These are phyloP conservation scores for Hippocampus kuda DNA, from an alignment of 2,797 vertebrate genomes.

Conservation along the genomic window DNA sequence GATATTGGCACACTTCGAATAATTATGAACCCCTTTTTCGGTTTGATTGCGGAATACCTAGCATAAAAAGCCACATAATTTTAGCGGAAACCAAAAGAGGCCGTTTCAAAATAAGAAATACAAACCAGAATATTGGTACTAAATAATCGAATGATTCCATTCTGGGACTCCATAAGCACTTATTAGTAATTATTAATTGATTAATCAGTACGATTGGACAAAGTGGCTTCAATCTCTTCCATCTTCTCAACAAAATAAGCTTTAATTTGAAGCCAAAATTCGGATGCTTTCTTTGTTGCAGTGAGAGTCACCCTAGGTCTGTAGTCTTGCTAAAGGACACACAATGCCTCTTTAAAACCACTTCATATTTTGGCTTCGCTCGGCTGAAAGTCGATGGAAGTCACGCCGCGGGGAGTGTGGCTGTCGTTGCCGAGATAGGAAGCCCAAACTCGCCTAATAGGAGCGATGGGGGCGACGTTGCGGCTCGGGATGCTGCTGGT, in stretches of 20 bases:
- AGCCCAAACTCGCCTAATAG: slow-evolving; percentile 4
- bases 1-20: background rate
- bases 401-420: slow-evolving; percentile 22
- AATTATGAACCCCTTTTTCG: background rate
- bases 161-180: background rate
- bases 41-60: background rate
- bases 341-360: slow-evolving; percentile 25
- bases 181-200: accelerated
- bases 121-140: background rate
- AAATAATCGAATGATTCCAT: background rate
- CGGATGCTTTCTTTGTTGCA: background rate
- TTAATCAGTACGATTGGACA: background rate
- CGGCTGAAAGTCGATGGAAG: slow-evolving; percentile 21
- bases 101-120: background rate
- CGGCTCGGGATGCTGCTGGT: slow-evolving; percentile 35
- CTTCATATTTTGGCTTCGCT: background rate
- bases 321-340: slow-evolving; percentile 24
- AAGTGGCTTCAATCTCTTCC: background rate
- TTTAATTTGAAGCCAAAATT: slow-evolving; percentile 28
- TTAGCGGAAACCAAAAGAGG: background rate
- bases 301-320: slow-evolving; percentile 7
- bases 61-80: background rate
- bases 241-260: background rate
- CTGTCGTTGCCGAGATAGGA: slow-evolving; percentile 17
- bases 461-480: slow-evolving; percentile 2